Evolutionary conservation across 2,113 vertebrate genomes (phyloP), one percentile per base, ranked within the genome.

Genomic region (Anolis sagrei): DNA sequence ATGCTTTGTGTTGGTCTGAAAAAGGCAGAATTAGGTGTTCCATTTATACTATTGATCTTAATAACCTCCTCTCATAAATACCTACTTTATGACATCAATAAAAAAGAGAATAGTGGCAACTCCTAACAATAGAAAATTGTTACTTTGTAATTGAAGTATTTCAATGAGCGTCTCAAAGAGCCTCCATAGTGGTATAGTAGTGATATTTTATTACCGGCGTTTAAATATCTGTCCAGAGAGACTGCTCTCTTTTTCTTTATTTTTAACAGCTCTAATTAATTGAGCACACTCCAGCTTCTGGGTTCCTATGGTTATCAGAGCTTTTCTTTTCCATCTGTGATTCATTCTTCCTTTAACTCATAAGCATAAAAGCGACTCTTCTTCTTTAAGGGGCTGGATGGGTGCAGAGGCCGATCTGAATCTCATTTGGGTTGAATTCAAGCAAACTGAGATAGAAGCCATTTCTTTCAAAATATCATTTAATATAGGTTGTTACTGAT

Each of bases 41-140:
- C 94, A 90, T 93, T 95, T 95, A 93, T 95, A 91, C 92, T 86
- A 93, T 94, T 95, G 95, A 94, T 95, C 94, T 96, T 95, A 94
- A 95, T 94, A 93, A 93, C 93, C 94, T 95, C 89, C 83, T 92
- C 94, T 96, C 94, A 94, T 94, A 95, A 96, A 95, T 95, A 94
- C 93, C 89, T 90, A 81, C 93, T 95, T 94, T 94, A 95, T 95
- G 95, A 94, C 94, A 95, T 94, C 95, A 91, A 90, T 93, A 92
- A 95, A 94, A 86, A 94, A 92, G 89, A 92, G 93, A 92, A 92
- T 88, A 88, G 87, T 93, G 94, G 94, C 90, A 87, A 94, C 91
- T 95, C 82, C 64, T 93, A 92, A 92, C 93, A 95, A 92, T 92
- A 86, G 93, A 92, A 79, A 92, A 91, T 86, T 87, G 93, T 92